Base-by-base conservation (phyloP, 2,888 invertebrate genomes). In the Orchesella flavescens region DNA sequence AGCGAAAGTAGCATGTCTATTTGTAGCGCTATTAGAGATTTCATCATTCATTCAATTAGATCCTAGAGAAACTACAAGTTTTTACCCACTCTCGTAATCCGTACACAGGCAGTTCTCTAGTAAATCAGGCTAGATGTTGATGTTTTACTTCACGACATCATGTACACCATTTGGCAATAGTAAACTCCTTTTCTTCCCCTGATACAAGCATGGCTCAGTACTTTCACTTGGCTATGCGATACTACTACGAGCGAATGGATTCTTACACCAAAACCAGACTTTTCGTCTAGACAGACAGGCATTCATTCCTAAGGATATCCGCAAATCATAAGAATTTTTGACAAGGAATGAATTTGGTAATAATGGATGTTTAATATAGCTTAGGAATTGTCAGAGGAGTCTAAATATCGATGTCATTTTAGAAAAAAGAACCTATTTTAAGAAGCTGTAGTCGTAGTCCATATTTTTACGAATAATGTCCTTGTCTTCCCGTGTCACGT, bases 11-110 rank as follows among this genome's bases (percentile, higher is more conserved):
- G 85, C 19, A 83, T 87, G 49, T 86, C 86, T 43, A 88, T 88
- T 81, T 88, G 88, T 74, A 80, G 86, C 74, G 87, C 88, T 59
- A 88, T 88, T 78, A 83, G 88, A 78, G 86, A 88, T 71, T 88
- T 88, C 76, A 86, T 88, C 77, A 63, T 87, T 61, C 88, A 88
- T 75, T 86, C 87, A 19, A 86, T 88, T 44, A 85, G 86, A 77
- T 86, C 88, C 9, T 88, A 84, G 86, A 76, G 15, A 49, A 66
- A 74, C 44, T n/a, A 3, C 15, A 49, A 17, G 59, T 59, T 59
- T 57, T 21, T 24, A 69, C 46, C n/a, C 46, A 43, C 7, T 63
- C 34, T 24, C 63, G 15, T 15, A 12, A 23, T 63, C 9, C 63
- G 12, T 9, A 9, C 34, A 66, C 69, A 53, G 49, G 49, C 49